Base-by-base conservation (phyloP, 2,888 invertebrate genomes). In the Alentia gelatinosa region DNA sequence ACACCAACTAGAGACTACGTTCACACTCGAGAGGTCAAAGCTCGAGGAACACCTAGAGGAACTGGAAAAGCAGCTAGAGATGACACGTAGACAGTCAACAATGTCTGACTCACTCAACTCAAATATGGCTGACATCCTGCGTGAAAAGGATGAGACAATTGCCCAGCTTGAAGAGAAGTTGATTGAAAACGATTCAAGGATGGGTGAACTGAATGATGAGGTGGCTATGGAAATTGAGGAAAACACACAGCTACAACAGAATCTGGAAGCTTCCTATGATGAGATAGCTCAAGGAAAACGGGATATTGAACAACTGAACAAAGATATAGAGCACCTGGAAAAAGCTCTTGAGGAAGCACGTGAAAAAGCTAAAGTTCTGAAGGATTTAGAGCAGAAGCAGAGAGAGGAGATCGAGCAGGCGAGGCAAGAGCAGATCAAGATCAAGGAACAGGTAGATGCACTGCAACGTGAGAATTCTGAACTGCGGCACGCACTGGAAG, bases 71-170 rank as follows among this genome's bases (percentile, higher is more conserved):
- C 97, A 97, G n/a, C 96, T 98, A 91, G 97, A 98, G 95, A 97
- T 97, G 94, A 98, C 97, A 92, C 98, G 98, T 95, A 97, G 97
- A 93, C 98, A 98, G 96, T 93, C 94, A 7, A 93, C 92, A 30
- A 93, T 94, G 92, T 93, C 94, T 37, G 95, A 95, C 91, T 93
- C 94, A n/a, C 92, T 95, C 42, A 94, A 94, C 19, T 93, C 93
- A 74, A 94, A 94, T 92, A 94, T 95, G 92, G 94, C 94, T 23
- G 94, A 94, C 42, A 98, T 97, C 93, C 97, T 98, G 91, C 98
- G 98, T 96, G 98, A 98, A 96, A 98, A 98, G 96, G 98, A 98
- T 75, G 97, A 98, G 93, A 97, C 98, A 93, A 97, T 98, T 94
- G 97, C 98, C 89, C 98, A 99, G 95, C 97, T 98, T 96, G 98